Conservation (phyloP, 2,888 invertebrate genomes). For the Hedya salicella region DNA sequence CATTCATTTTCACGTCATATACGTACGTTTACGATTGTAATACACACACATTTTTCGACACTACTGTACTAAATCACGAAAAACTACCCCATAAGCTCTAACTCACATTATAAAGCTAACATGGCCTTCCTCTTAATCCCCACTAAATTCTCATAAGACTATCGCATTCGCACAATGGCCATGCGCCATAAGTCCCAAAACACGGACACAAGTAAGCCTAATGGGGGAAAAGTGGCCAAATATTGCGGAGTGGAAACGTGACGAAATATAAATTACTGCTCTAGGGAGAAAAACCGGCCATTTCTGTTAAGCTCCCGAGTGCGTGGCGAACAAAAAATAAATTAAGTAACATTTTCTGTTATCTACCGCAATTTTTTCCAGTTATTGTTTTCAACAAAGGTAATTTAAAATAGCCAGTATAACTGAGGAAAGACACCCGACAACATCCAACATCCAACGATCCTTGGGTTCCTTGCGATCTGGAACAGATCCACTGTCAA, state of each 20-base stretch:
- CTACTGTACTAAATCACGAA: too few species aligned
- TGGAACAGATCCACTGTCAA: too few species aligned
- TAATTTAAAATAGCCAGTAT: too few species aligned
- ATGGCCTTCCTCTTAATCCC: slow-evolving; percentile 1
- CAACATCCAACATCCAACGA: too few species aligned
- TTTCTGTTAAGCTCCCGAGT: slow-evolving; percentile 9
- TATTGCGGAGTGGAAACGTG: slow-evolving; percentile 23
- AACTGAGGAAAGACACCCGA: too few species aligned
- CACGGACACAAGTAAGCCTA: slow-evolving; percentile 17
- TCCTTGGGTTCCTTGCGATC: too few species aligned
- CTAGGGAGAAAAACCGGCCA: slow-evolving; percentile 15
- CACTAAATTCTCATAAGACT: slow-evolving; percentile 14
- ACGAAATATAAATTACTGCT: slow-evolving; percentile 21
- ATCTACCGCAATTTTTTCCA: too few species aligned
- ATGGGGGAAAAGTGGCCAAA: slow-evolving; percentile 22
- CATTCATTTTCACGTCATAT: too few species aligned
- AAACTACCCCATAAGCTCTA: neutral
- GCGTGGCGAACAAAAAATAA: slow-evolving; percentile 3
- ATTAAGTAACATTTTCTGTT: too few species aligned
- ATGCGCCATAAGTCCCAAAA: neutral
- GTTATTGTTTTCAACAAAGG: too few species aligned
- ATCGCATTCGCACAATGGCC: slow-evolving; percentile 16
- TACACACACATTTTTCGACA: too few species aligned
- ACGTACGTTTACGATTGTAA: too few species aligned
- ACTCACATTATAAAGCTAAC: neutral